Evolutionary conservation across 1,140 invertebrate species (phyloP), one percentile per base, ranked within the genome.

Genomic region (Polypedilum pembai): DNA sequence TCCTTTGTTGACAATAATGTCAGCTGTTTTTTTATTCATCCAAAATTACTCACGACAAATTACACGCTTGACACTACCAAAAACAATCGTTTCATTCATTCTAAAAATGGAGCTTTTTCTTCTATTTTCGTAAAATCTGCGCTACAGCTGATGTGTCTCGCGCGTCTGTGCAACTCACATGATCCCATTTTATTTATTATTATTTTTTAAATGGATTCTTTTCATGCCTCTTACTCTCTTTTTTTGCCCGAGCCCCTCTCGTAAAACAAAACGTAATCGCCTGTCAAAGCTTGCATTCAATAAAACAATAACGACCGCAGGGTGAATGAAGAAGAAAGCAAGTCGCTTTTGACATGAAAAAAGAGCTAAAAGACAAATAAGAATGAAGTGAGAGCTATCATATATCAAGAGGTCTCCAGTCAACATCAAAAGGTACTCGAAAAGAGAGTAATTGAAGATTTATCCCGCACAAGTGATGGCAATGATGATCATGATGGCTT

Each of bases 61-160:
- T 56, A 56, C 45, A 56, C 45, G 45, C 45, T 56, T 12, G 45
- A 56, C 45, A 56, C 45, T 56, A 56, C 45, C 45, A 56, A 56
- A 56, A 56, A 56, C 45, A 56, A 56, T 56, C 45, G 12, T n/a
- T 56, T 56, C 45, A 56, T 56, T 56, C 45, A 56, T 56, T 56
- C 45, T 56, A n/a, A 56, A 56, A 56, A 56, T 56, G 45, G 45
- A 56, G 45, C 45, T 56, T 56, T n/a, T n/a, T 56, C 45, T 56
- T 56, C 45, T 56, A 56, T 56, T 56, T 56, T 56, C 45, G 45
- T 56, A 56, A 15, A 56, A 56, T n/a, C 12, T n/a, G n/a, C n/a
- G 12, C n/a, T 56, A 4, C 45, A 56, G 45, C 45, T 56, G 45
- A 56, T 56, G 45, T 56, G 12, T 56, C 45, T 12, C 45, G 45